These are phyloP conservation scores for Aproaerema taeniolella DNA, from an alignment of 2,888 invertebrate genomes.

Conservation along the genomic window DNA sequence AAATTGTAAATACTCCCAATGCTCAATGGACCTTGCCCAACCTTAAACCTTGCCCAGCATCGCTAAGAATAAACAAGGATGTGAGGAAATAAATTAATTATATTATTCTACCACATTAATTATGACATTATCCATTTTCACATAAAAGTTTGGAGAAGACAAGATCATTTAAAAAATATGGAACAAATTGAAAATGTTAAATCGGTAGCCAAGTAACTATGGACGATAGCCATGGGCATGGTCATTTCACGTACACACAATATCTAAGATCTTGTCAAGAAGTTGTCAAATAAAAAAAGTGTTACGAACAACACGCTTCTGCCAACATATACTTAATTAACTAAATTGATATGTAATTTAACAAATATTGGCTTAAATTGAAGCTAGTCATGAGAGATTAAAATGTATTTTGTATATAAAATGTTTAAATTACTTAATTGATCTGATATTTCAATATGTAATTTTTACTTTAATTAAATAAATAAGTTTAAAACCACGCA, in stretches of 20 bases:
- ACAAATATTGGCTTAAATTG: conserved; percentile 50
- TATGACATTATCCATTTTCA: no score
- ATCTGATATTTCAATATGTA: conserved; percentile 51
- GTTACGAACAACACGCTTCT: conserved; percentile 21
- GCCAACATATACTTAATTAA: conserved; percentile 31
- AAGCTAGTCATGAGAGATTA: conserved; percentile 67
- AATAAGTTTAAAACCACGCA: conserved; percentile 40
- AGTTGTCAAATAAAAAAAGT: no score
- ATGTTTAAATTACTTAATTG: conserved; percentile 44
- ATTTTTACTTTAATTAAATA: conserved; percentile 59
- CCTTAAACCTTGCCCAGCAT: no score
- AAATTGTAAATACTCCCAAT: conserved; percentile 45
- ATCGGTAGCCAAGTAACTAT: no score
- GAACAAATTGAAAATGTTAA: no score
- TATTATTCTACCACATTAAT: not conserved
- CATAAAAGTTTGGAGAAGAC: no score
- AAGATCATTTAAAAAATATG: no score
- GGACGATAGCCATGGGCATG: no score
- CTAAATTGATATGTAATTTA: conserved; percentile 19
- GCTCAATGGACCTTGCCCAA: no score
- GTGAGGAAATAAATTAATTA: not conserved
- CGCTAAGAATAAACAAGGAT: no score
- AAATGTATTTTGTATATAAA: conserved; percentile 70
- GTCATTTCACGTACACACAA: no score
- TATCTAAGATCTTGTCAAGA: no score